These are phyloP conservation scores for Lypha dubia DNA, from an alignment of 2,888 invertebrate species.

Conservation along the genomic window DNA sequence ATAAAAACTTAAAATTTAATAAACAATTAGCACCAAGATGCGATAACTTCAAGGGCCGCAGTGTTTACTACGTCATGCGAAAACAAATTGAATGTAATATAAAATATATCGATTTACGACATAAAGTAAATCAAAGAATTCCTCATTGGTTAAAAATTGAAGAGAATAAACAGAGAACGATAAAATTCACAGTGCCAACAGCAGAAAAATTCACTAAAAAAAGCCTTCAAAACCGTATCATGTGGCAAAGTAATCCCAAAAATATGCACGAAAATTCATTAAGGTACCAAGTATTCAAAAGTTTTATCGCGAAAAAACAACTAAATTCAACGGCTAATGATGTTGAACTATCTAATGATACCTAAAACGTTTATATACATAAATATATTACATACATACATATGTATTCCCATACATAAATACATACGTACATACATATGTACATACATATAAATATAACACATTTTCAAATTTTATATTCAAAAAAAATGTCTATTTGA, in stretches of 20 bases:
- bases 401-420: background rate
- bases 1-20: slow-evolving; percentile 84
- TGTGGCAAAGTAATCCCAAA: slow-evolving; percentile 64
- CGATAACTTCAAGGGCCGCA: slow-evolving; percentile 85
- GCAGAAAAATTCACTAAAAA: background rate
- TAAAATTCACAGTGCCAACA: background rate
- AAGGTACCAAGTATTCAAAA: slow-evolving; percentile 68
- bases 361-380: slow-evolving; percentile 45
- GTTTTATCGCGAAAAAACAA: slow-evolving; percentile 24
- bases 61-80: slow-evolving; percentile 86
- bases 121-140: slow-evolving; percentile 59
- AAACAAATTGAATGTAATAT: slow-evolving; percentile 84
- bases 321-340: slow-evolving; percentile 19
- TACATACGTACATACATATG: too few relatives aligned
- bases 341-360: slow-evolving; percentile 71
- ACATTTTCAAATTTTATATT: background rate
- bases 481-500: background rate
- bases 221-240: slow-evolving; percentile 40
- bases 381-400: background rate
- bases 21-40: slow-evolving; percentile 87
- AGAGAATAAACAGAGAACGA: slow-evolving; percentile 40
- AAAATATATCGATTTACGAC: slow-evolving; percentile 63
- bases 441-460: background rate
- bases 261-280: slow-evolving; percentile 74
- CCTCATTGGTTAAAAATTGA: slow-evolving; percentile 73